Percentiles rank a stretch among this genome's conserved stretches.
phyloP scores from a whole-genome alignment of 2,113 vertebrate genomes.

The Canis aureus region DNA sequence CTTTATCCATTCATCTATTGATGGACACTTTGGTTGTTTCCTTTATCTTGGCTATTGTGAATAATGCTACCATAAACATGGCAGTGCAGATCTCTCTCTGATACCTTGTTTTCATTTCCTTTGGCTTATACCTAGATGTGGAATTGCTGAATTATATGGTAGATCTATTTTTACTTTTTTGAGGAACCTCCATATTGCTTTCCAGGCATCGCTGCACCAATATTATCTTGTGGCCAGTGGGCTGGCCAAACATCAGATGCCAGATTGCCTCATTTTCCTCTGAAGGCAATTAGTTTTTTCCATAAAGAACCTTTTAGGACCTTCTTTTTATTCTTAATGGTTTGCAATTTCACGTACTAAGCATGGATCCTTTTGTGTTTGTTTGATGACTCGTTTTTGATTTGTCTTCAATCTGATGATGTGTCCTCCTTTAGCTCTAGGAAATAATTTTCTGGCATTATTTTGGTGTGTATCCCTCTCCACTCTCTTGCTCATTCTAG shows the following conservation, averaged over 20 bases:
- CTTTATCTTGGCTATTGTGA: background rate
- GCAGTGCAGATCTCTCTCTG: background rate
- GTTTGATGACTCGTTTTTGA: background rate
- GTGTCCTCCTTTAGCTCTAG: background rate
- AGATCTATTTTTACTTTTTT: background rate
- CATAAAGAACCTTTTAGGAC: background rate
- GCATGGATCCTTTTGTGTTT: background rate
- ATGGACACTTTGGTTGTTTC: background rate
- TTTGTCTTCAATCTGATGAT: background rate
- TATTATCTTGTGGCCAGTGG: background rate
- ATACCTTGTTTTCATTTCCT: background rate
- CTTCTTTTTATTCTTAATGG: background rate
- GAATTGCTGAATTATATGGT: background rate
- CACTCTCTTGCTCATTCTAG: background rate
- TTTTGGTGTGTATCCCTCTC: background rate
- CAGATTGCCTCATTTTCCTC: background rate
- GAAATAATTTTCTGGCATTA: background rate
- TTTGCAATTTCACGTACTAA: background rate
- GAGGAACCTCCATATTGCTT: background rate
- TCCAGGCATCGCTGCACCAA: background rate
- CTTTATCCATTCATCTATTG: background rate
- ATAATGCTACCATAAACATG: background rate
- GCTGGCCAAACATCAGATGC: background rate
- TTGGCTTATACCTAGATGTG: background rate
- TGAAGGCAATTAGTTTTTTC: background rate